Percentiles rank a stretch among this genome's conserved stretches.
Evolutionary conservation across 2,888 invertebrate genomes (phyloP).

Genomic region (Atethmia centrago): DNA sequence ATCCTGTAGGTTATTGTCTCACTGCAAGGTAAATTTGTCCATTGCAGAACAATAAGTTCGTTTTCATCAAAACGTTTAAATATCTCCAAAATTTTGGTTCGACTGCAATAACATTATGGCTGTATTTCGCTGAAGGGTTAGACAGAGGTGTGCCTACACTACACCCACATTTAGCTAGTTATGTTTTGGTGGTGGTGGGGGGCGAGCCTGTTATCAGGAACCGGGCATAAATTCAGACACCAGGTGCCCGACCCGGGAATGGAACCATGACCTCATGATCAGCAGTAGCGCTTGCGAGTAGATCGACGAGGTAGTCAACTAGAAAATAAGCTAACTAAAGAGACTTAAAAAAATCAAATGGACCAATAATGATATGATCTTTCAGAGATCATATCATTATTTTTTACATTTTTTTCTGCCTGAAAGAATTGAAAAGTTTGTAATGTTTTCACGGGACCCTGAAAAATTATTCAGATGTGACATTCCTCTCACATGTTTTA

Average conservation of each 20-base stretch:
- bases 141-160: too few relatives aligned
- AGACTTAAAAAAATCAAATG: neutral
- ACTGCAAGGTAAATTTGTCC: too few relatives aligned
- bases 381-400: neutral
- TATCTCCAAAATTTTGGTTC: neutral
- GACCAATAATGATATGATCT: neutral
- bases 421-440: neutral
- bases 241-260: too few relatives aligned
- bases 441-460: slow-evolving; percentile 8
- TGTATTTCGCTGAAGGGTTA: too few relatives aligned
- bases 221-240: too few relatives aligned
- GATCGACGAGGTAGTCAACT: neutral
- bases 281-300: too few relatives aligned
- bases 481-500: slow-evolving; percentile 34
- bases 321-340: neutral
- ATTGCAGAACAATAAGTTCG: neutral
- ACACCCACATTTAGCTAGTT: too few relatives aligned
- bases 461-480: slow-evolving; percentile 36
- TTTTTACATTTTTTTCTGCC: neutral
- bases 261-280: too few relatives aligned
- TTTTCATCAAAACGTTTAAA: neutral
- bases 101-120: neutral
- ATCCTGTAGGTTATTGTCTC: too few relatives aligned
- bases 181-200: too few relatives aligned
- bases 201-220: too few relatives aligned